A percentile compares a stretch with the other conserved stretches of the same genome.
Evolutionary conservation across 1,140 invertebrate species (phyloP).

Genomic region (Zaprionus camerounensis): DNA sequence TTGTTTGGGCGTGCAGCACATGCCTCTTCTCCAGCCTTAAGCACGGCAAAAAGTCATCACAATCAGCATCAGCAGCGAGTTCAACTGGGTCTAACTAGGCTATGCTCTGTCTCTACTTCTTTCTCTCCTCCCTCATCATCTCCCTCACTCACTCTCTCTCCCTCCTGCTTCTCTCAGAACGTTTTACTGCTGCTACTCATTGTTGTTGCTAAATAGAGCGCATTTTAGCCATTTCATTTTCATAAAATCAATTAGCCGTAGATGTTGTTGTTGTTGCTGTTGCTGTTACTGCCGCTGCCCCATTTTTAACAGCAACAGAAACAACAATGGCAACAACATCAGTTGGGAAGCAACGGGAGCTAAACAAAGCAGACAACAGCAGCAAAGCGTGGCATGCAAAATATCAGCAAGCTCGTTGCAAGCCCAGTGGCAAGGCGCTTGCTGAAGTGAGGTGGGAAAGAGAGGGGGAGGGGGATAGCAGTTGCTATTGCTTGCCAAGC

Average conservation of each 20-base stretch:
- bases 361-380: conserved; percentile 47
- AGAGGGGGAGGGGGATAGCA: not conserved
- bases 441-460: not conserved
- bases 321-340: conserved; percentile 8
- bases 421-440: not conserved
- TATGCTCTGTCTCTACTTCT: conserved; percentile 1
- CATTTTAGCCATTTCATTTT: conserved; percentile 79
- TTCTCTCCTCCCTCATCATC: not conserved
- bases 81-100: conserved; percentile 2
- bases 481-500: not conserved
- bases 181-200: conserved; percentile 33
- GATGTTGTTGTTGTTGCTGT: conserved; percentile 36
- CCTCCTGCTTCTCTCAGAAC: not conserved
- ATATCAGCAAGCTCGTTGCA: conserved; percentile 41
- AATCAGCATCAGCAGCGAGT: not conserved
- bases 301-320: conserved; percentile 36
- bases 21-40: not conserved
- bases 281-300: conserved; percentile 15
- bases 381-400: conserved; percentile 45
- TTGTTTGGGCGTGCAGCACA: no score
- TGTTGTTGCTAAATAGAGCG: conserved; percentile 80
- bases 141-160: conserved; percentile 1
- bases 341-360: conserved; percentile 19
- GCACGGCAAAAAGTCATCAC: not conserved
- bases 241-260: conserved; percentile 65